Conservation (phyloP, 2,888 invertebrate species). For the Endomychus coccineus region DNA sequence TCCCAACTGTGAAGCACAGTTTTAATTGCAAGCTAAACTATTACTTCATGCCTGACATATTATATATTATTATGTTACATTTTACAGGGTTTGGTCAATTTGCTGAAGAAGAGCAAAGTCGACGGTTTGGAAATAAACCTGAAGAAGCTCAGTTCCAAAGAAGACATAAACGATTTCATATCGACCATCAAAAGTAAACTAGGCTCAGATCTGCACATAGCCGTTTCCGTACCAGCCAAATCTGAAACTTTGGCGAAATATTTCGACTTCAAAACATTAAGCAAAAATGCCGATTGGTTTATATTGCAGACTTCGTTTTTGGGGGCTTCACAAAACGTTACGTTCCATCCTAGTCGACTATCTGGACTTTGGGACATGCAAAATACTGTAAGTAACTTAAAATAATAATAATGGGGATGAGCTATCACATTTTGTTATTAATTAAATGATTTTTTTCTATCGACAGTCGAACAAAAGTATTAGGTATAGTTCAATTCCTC, state of each 20-base stretch:
- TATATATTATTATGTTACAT: no score
- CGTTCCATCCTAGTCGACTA: conserved; percentile 67
- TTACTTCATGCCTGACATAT: no score
- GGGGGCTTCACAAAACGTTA: conserved; percentile 56
- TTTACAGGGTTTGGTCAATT: conserved; percentile 24
- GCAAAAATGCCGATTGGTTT: conserved; percentile 60
- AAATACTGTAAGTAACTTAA: conserved; percentile 60
- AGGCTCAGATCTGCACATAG: conserved; percentile 49
- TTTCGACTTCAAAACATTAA: conserved; percentile 58
- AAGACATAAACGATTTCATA: conserved; percentile 46
- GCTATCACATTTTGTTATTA: no score
- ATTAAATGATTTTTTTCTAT: no score
- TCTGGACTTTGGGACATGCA: conserved; percentile 72
- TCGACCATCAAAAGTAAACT: conserved; percentile 46
- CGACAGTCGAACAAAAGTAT: no score
- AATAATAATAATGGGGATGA: no score
- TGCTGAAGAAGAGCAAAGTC: conserved; percentile 35
- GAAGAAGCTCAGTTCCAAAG: conserved; percentile 36
- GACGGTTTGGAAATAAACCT: conserved; percentile 39
- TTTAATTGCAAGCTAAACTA: no score
- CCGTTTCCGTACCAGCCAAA: conserved; percentile 56
- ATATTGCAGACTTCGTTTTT: conserved; percentile 62
- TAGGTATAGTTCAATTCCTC: no score
- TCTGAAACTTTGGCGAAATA: conserved; percentile 62
- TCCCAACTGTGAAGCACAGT: no score